phyloP scores from a whole-genome alignment of 2,113 vertebrate species.

The Enhydra lutris region DNA sequence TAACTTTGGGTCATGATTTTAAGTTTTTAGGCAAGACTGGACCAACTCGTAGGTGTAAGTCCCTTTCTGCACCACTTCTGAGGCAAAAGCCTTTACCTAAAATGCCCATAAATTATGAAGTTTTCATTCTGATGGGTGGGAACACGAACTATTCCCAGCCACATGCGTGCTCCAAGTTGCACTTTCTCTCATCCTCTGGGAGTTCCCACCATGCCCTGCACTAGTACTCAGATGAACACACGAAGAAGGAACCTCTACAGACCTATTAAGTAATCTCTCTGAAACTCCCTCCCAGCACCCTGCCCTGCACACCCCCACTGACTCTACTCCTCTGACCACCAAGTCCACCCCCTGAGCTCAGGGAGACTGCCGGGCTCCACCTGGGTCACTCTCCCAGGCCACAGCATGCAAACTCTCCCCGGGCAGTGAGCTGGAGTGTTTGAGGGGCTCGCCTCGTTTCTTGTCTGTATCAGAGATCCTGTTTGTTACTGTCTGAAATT shows the following conservation, averaged over 20 bases:
- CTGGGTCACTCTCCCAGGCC: background rate
- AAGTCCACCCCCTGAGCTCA: background rate
- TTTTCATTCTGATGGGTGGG: background rate
- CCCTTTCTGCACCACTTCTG: background rate
- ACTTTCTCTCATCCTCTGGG: background rate
- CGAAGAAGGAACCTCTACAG: background rate
- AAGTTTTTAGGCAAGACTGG: background rate
- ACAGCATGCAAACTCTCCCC: background rate
- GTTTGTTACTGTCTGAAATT: background rate
- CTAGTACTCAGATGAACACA: background rate
- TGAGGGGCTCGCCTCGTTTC: background rate
- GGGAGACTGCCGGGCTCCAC: background rate
- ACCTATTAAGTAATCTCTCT: accelerated
- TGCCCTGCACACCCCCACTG: too few relatives aligned
- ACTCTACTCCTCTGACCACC: background rate
- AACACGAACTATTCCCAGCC: background rate
- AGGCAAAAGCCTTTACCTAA: background rate
- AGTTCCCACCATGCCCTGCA: background rate
- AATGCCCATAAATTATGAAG: background rate
- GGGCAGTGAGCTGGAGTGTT: background rate
- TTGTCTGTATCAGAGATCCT: background rate
- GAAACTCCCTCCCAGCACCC: background rate
- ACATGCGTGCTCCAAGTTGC: background rate
- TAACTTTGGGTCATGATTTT: background rate
- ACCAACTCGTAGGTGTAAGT: background rate